These are phyloP conservation scores for Ancistrus triradiatus DNA, from an alignment of 2,113 vertebrate species.

Conservation along the genomic window DNA sequence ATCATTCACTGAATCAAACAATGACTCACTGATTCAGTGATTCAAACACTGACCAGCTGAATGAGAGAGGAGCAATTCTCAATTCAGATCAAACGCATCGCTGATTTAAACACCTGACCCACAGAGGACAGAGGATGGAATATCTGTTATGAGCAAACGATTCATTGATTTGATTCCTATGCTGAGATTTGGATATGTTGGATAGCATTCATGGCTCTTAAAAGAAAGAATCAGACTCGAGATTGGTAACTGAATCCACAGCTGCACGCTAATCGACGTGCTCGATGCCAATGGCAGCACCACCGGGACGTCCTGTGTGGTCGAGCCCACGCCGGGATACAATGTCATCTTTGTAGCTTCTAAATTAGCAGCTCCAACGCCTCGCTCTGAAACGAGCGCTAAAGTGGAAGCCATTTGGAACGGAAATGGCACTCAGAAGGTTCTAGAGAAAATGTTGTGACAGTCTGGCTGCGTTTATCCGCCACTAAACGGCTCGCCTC, in stretches of 20 bases:
- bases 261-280: not conserved
- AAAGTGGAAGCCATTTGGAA: slow-evolving; percentile 24
- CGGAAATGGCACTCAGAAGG: slow-evolving; percentile 23
- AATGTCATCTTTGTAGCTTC: slow-evolving; percentile 42
- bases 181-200: not conserved
- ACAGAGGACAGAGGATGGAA: no score
- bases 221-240: not conserved
- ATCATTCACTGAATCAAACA: no score
- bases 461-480: slow-evolving; percentile 43
- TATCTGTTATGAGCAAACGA: no score
- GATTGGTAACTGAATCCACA: no score
- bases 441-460: slow-evolving; percentile 46
- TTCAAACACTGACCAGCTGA: no score
- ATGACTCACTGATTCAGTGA: no score
- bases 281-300: not conserved
- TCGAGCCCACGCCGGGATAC: slow-evolving; percentile 19
- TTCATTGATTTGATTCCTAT: not conserved
- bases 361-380: not conserved
- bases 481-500: slow-evolving; percentile 17
- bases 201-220: not conserved
- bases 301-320: slow-evolving; percentile 20
- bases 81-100: no score
- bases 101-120: no score
- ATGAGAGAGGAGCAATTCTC: no score
- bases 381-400: slow-evolving; percentile 6